phyloP scores from a whole-genome alignment of 2,113 vertebrate species.

The Mobula birostris region DNA sequence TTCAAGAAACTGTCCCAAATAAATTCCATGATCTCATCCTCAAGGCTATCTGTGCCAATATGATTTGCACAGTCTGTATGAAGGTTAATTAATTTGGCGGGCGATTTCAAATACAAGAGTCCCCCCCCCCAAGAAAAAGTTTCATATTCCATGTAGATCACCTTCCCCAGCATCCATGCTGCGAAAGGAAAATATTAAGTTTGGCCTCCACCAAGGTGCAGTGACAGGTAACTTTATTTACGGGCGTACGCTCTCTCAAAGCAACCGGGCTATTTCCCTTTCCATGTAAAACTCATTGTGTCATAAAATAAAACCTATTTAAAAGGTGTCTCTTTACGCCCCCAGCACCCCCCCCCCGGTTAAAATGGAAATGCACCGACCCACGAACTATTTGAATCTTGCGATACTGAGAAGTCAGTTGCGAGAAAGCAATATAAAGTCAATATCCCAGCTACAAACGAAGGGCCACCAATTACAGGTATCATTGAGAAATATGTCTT shows the following conservation, averaged over 20 bases:
- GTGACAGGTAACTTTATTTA: neutral
- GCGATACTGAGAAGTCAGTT: neutral
- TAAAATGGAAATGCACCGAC: neutral
- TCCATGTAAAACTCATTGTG: neutral
- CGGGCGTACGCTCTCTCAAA: neutral
- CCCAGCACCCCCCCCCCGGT: neutral
- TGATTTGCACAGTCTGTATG: too few species aligned
- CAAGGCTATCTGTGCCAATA: too few species aligned
- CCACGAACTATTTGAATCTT: neutral
- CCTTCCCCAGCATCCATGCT: neutral
- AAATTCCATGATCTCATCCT: too few species aligned
- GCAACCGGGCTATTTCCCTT: neutral
- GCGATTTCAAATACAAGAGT: neutral
- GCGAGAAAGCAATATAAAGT: neutral
- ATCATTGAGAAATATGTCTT: neutral
- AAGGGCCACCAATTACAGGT: neutral
- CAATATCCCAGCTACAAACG: neutral
- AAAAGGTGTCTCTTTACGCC: neutral
- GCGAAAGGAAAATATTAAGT: too few species aligned
- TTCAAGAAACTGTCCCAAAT: too few species aligned
- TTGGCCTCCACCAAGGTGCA: neutral
- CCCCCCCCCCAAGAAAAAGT: neutral
- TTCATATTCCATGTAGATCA: neutral
- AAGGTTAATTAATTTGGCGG: too few species aligned
- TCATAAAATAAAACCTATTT: neutral